Evolutionary conservation across 2,888 invertebrate genomes (phyloP).

Genomic region (Ceriagrion tenellum): DNA sequence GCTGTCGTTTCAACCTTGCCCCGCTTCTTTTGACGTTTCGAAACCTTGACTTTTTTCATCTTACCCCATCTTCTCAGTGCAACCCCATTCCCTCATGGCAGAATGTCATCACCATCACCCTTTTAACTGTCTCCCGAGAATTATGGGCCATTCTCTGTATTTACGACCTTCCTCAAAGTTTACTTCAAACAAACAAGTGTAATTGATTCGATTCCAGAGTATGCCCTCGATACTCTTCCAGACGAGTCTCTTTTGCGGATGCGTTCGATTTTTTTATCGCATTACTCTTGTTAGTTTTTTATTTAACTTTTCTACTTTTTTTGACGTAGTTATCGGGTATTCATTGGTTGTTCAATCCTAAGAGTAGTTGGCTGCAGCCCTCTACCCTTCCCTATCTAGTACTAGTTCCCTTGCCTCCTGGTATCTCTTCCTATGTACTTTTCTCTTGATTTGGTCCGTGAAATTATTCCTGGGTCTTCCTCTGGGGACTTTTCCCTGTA

Average conservation of each 20-base stretch:
- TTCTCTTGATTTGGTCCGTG: no score
- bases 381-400: no score
- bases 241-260: not conserved
- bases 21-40: not conserved
- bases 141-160: not conserved
- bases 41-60: not conserved
- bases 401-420: no score
- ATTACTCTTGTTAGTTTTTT: no score
- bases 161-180: not conserved
- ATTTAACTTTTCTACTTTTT: no score
- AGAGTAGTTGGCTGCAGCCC: no score
- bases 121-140: not conserved
- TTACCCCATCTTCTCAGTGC: not conserved
- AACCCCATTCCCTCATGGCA: not conserved
- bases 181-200: not conserved
- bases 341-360: no score
- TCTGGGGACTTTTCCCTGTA: no score
- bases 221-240: not conserved
- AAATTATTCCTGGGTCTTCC: no score
- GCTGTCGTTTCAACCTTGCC: no score
- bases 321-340: no score
- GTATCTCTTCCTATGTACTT: no score
- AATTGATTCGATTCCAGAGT: slow-evolving; percentile 9
- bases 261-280: not conserved
- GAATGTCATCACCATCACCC: slow-evolving; percentile 17